Conservation (phyloP, 1,140 invertebrate genomes). For the Plutomurus gul region DNA sequence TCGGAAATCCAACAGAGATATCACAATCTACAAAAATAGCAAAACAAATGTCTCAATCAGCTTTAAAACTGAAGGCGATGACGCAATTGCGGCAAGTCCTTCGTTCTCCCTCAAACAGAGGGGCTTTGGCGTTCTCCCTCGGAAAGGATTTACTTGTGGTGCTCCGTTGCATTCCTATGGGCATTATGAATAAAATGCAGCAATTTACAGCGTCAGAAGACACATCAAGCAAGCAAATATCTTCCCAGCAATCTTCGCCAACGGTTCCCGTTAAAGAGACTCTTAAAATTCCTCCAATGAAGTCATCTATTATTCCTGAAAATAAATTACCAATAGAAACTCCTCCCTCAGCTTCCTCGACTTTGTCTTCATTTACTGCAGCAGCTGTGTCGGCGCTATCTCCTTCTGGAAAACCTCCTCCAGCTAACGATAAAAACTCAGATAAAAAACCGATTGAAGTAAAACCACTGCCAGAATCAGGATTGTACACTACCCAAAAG, state of each 20-base stretch:
- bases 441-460: neutral
- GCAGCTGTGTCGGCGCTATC: neutral
- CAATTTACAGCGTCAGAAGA: neutral
- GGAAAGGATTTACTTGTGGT: slow-evolving; percentile 44
- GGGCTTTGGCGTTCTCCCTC: slow-evolving; percentile 20
- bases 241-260: neutral
- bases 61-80: slow-evolving; percentile 28
- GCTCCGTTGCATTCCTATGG: slow-evolving; percentile 32
- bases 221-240: too few relatives aligned
- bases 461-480: neutral
- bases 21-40: neutral
- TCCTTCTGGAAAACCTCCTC: neutral
- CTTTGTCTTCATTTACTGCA: neutral
- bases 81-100: slow-evolving; percentile 36
- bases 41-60: slow-evolving; percentile 10
- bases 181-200: slow-evolving; percentile 30
- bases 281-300: neutral
- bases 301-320: neutral
- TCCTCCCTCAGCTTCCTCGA: neutral
- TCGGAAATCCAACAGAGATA: neutral
- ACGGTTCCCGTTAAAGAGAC: neutral
- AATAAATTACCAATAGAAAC: neutral
- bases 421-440: too few relatives aligned
- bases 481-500: neutral
- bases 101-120: neutral